Evolutionary conservation across 2,113 vertebrate genomes (phyloP), one percentile per base, ranked within the genome.

Genomic region (Paralichthys olivaceus): DNA sequence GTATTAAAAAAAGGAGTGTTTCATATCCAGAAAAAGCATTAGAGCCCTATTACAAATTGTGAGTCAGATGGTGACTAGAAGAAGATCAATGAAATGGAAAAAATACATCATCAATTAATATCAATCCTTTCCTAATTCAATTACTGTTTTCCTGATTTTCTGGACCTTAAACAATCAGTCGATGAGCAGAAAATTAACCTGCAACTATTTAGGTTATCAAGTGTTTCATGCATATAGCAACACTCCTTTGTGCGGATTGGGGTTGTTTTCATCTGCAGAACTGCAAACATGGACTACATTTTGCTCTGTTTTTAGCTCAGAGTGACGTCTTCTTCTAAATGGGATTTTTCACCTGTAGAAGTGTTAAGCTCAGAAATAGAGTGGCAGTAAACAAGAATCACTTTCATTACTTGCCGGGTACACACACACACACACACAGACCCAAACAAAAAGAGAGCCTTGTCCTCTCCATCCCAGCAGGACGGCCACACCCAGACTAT

Each of bases 401-500:
- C 22, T 23, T n/a, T 47, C 56, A 72, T 53, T 65, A 22, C 22
- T 22, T 47, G 34, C 15, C 20, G 61, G 15, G 23, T 49, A 54
- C 60, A 84, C 20, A 61, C 4, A n/a, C 7, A n/a, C 7, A 70
- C 25, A 64, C 29, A 26, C 67, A 37, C 1, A 53, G 17, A 47
- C 40, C 29, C 34, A 56, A n/a, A 72, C 51, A 81, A 77, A 88
- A 53, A 88, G 69, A 81, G 14, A 74, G 54, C 45, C 61, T 32
- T 63, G 57, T 72, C 59, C 61, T 69, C 49, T 77, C 70, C 68
- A 82, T 80, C 77, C 57, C 40, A 67, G 29, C 72, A 84, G 62
- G 37, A 22, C 73, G 7, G 87, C 90, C 91, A 90, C 92, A 87
- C 92, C 91, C 92, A 81, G 61, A 77, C 79, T 75, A 89, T 93